These are phyloP conservation scores for Nylanderia fulva DNA, from an alignment of 1,140 invertebrate species.

Conservation along the genomic window DNA sequence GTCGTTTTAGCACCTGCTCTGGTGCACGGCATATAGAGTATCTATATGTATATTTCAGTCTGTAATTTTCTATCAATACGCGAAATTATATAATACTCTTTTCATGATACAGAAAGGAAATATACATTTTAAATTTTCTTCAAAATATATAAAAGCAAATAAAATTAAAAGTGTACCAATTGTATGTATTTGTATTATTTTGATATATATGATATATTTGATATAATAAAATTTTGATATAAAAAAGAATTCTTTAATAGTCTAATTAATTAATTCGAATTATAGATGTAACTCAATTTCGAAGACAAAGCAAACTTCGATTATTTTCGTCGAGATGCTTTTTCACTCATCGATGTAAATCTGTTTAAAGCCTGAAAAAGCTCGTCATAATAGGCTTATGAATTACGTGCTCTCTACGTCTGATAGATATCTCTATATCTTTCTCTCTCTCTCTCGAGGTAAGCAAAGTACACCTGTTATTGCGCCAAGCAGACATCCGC, in stretches of 20 bases:
- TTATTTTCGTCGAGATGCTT: not conserved
- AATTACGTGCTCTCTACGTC: not conserved
- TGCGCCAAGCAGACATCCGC: constrained; percentile 33
- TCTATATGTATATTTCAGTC: not conserved
- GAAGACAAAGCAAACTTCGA: not conserved
- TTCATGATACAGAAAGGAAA: not conserved
- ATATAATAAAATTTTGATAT: not conserved
- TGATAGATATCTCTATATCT: not conserved
- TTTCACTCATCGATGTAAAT: not conserved
- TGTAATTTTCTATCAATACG: not conserved
- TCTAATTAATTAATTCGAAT: not conserved
- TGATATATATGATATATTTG: too few species aligned
- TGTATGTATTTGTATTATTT: too few species aligned
- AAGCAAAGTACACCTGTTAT: constrained; percentile 31
- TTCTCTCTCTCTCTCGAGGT: not conserved
- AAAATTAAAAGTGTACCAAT: not conserved
- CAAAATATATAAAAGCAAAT: not conserved
- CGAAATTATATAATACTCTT: not conserved
- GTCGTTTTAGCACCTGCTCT: not conserved
- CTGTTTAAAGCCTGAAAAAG: not conserved
- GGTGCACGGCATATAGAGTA: not conserved
- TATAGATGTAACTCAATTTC: not conserved
- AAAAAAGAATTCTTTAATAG: not conserved
- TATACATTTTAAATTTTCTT: not conserved
- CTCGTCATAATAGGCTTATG: not conserved